Percentiles rank a stretch among this genome's conserved stretches.
Evolutionary conservation across 2,113 vertebrate genomes (phyloP).

Genomic region (Actenoides lindsayi): DNA sequence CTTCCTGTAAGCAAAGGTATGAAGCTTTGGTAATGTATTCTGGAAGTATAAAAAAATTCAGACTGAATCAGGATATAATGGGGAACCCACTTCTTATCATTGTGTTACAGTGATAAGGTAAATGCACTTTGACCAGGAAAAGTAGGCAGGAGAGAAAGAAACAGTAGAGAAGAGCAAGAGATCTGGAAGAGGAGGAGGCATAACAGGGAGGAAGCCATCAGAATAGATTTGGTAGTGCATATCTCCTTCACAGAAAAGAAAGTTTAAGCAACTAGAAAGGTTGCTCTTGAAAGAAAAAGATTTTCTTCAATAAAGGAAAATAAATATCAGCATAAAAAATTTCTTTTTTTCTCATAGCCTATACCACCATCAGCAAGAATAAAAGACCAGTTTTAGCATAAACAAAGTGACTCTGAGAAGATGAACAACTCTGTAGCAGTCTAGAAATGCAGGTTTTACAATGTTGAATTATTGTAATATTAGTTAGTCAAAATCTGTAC

Average conservation of each 20-base stretch:
- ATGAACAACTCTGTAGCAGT: not conserved
- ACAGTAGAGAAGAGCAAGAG: not conserved
- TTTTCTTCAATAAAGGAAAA: not conserved
- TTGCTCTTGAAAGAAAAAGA: not conserved
- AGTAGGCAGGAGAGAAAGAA: not conserved
- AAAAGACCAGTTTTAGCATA: not conserved
- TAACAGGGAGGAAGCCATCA: not conserved
- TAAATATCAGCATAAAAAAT: not conserved
- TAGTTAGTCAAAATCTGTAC: not conserved
- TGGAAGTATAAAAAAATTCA: not conserved
- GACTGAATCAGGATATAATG: not conserved
- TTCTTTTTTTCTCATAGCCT: not conserved
- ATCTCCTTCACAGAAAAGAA: not conserved
- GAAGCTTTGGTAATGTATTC: not conserved
- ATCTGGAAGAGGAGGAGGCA: not conserved
- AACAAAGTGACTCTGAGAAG: not conserved
- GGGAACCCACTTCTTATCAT: not conserved
- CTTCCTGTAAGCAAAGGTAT: not conserved
- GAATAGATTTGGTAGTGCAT: not conserved
- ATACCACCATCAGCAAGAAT: not conserved
- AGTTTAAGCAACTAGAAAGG: not conserved
- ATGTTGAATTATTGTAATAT: not conserved
- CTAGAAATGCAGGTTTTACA: not conserved
- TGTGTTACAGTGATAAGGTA: not conserved
- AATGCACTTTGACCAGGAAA: not conserved